These are phyloP conservation scores for Semicossyphus pulcher DNA, from an alignment of 2,113 vertebrate genomes.

Conservation along the genomic window DNA sequence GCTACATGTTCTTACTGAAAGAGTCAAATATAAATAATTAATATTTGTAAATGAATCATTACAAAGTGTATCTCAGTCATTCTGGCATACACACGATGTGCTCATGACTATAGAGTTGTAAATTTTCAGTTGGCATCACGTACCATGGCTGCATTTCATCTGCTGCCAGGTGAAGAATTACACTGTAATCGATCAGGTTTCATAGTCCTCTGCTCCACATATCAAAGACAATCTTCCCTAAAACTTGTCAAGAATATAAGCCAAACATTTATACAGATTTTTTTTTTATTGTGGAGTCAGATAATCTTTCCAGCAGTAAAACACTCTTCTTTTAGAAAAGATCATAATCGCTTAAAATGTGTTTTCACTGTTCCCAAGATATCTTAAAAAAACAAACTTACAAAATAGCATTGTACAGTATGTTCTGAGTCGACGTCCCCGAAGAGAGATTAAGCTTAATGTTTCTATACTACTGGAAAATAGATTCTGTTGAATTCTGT, in stretches of 20 bases:
- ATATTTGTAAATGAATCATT: not conserved
- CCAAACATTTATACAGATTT: no score
- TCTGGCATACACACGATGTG: not conserved
- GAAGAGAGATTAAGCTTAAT: not conserved
- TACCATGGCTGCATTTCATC: constrained; percentile 1
- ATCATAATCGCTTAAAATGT: not conserved
- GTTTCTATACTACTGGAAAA: not conserved
- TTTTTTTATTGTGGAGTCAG: not conserved
- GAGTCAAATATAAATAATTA: not conserved
- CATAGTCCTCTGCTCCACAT: not conserved
- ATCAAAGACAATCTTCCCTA: not conserved
- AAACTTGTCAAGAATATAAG: not conserved
- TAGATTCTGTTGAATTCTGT: not conserved
- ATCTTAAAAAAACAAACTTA: not conserved
- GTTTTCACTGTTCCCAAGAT: not conserved
- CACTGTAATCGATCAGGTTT: constrained; percentile 1
- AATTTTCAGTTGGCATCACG: not conserved
- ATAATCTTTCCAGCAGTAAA: not conserved
- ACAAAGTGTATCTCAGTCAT: not conserved
- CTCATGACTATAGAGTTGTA: not conserved
- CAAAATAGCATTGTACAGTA: not conserved
- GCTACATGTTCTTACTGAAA: not conserved
- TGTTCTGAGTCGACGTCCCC: not conserved
- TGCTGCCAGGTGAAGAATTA: not conserved
- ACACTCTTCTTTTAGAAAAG: not conserved